Conservation (phyloP, 2,797 vertebrate species). For the Pitangus sulphuratus region DNA sequence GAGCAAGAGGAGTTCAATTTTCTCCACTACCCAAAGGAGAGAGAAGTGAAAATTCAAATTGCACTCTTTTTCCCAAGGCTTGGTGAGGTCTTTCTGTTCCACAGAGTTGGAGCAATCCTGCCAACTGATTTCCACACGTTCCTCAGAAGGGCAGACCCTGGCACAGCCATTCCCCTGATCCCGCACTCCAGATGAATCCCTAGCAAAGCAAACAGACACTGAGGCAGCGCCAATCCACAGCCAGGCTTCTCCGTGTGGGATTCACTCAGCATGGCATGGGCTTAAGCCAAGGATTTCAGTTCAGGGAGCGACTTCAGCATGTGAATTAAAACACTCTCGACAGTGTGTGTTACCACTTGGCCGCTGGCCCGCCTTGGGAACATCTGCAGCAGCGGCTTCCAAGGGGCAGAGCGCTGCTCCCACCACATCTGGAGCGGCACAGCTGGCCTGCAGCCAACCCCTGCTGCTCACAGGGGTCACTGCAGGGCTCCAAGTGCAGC, state of each 20-base stretch:
- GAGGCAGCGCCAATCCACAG: background rate
- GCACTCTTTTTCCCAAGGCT: background rate
- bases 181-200: background rate
- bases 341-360: background rate
- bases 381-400: background rate
- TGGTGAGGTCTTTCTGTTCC: background rate
- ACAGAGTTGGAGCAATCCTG: background rate
- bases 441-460: background rate
- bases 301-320: conserved; percentile 25
- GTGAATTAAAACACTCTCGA: conserved; percentile 3
- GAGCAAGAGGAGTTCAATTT: background rate
- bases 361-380: accelerated
- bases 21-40: background rate
- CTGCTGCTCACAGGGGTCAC: accelerated
- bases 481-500: background rate
- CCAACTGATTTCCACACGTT: background rate
- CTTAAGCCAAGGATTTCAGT: conserved; percentile 11
- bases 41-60: background rate
- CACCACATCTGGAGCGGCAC: background rate
- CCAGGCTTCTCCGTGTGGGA: background rate
- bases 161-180: background rate
- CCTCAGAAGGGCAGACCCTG: background rate
- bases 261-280: background rate
- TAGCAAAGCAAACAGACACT: background rate
- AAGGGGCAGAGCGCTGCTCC: background rate